Percentiles rank a stretch among this genome's conserved stretches.
Evolutionary conservation across 2,888 invertebrate genomes (phyloP).

Genomic region (Eupithecia subfuscata): DNA sequence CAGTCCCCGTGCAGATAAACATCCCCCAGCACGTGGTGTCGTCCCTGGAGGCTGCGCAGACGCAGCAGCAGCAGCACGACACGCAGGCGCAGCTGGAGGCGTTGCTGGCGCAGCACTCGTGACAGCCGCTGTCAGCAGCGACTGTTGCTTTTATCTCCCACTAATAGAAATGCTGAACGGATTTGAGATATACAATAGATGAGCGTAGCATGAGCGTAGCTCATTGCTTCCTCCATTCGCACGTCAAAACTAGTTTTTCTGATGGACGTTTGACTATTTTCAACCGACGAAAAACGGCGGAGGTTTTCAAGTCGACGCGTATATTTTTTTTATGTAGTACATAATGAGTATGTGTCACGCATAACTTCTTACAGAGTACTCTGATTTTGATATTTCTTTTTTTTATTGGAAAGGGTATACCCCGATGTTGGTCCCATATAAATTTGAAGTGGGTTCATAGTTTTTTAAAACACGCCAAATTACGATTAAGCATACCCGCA

Average conservation of each 20-base stretch:
- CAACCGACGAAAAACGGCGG: too few relatives aligned
- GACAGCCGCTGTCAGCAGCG: neutral
- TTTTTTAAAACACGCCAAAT: too few relatives aligned
- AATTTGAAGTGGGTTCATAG: too few relatives aligned
- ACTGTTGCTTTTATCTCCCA: neutral
- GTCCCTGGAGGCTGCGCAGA: slow-evolving; percentile 64
- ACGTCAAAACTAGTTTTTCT: neutral
- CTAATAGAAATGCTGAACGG: neutral
- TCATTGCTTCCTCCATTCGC: neutral
- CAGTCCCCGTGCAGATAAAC: slow-evolving; percentile 87
- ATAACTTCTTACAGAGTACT: too few relatives aligned
- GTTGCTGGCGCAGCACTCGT: slow-evolving; percentile 57
- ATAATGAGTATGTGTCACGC: too few relatives aligned
- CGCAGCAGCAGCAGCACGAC: slow-evolving; percentile 62
- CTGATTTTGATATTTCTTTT: too few relatives aligned
- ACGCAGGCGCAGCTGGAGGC: slow-evolving; percentile 69
- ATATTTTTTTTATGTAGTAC: too few relatives aligned
- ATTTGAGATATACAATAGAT: neutral
- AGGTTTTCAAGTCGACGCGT: too few relatives aligned
- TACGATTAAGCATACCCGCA: too few relatives aligned
- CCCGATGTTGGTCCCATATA: too few relatives aligned
- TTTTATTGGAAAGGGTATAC: too few relatives aligned
- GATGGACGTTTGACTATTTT: neutral
- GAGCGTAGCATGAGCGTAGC: neutral
- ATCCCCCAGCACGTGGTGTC: slow-evolving; percentile 84